Evolutionary conservation across 2,888 invertebrate genomes (phyloP).

Genomic region (Gari tellinella): DNA sequence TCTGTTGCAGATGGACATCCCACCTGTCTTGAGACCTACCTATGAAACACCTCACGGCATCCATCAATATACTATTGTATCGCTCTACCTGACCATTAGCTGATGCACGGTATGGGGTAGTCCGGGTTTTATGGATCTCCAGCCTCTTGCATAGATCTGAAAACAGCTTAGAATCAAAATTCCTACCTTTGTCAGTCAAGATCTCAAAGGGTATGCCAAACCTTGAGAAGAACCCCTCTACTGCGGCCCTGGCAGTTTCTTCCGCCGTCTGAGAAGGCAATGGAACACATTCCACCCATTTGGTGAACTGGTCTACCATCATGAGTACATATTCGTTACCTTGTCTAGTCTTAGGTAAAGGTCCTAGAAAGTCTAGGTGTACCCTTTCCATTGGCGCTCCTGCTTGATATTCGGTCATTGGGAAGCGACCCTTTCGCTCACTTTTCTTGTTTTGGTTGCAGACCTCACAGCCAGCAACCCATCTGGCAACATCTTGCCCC

Average conservation of each 20-base stretch:
- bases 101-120: conserved; percentile 23
- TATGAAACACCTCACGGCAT: conserved; percentile 23
- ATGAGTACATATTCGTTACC: conserved; percentile 20
- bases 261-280: conserved; percentile 22
- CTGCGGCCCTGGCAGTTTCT: conserved; percentile 8
- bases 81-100: conserved; percentile 21
- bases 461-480: conserved; percentile 11
- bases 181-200: conserved; percentile 10
- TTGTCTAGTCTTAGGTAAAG: conserved; percentile 10
- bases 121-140: conserved; percentile 19
- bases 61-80: conserved; percentile 16
- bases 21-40: conserved; percentile 20
- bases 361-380: conserved; percentile 17
- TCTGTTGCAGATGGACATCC: conserved; percentile 13
- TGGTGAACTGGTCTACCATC: conserved; percentile 56
- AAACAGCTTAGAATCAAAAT: conserved; percentile 16
- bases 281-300: conserved; percentile 45
- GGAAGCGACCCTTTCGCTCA: conserved; percentile 10
- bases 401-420: conserved; percentile 17
- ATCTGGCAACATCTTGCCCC: conserved; percentile 15
- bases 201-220: conserved; percentile 23
- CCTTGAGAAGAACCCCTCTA: conserved; percentile 10
- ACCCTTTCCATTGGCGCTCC: conserved; percentile 18
- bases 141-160: conserved; percentile 7
- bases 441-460: conserved; percentile 26